Percentiles rank a stretch among this genome's conserved stretches.
These are phyloP conservation scores for Meghimatium bilineatum DNA, from an alignment of 2,888 invertebrate species.

Conservation along the genomic window DNA sequence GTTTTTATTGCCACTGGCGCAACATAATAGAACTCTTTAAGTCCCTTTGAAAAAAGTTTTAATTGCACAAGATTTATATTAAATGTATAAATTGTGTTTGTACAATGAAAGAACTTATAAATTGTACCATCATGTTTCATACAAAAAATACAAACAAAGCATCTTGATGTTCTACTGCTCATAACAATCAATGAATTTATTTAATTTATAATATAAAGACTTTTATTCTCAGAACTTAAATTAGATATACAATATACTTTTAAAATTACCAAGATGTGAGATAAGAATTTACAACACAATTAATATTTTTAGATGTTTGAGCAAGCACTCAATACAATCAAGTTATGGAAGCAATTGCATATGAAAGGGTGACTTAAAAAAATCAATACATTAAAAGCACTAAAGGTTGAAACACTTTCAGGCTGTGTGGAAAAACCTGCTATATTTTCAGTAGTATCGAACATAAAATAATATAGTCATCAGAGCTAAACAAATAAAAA, in stretches of 20 bases:
- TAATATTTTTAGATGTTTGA: neutral
- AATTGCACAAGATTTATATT: slow-evolving; percentile 17
- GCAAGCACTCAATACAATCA: neutral
- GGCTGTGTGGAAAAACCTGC: too few species aligned
- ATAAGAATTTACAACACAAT: neutral
- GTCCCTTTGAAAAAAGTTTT: neutral
- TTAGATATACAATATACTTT: neutral
- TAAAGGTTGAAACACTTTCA: too few species aligned
- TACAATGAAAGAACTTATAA: slow-evolving; percentile 25
- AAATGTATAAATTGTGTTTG: slow-evolving; percentile 19
- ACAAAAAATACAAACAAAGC: slow-evolving; percentile 13
- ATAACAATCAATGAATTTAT: neutral
- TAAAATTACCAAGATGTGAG: neutral
- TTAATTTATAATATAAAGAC: neutral
- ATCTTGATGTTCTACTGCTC: neutral
- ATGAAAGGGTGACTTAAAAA: neutral
- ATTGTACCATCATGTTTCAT: slow-evolving; percentile 12
- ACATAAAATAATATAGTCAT: too few species aligned
- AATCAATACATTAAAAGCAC: neutral
- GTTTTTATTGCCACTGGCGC: neutral
- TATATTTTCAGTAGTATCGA: too few species aligned
- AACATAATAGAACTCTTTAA: neutral
- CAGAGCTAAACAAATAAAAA: too few species aligned
- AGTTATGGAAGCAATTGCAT: neutral
- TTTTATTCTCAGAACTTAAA: neutral